These are phyloP conservation scores for Apogon hyalosoma DNA, from an alignment of 2,797 vertebrate species.

Conservation along the genomic window DNA sequence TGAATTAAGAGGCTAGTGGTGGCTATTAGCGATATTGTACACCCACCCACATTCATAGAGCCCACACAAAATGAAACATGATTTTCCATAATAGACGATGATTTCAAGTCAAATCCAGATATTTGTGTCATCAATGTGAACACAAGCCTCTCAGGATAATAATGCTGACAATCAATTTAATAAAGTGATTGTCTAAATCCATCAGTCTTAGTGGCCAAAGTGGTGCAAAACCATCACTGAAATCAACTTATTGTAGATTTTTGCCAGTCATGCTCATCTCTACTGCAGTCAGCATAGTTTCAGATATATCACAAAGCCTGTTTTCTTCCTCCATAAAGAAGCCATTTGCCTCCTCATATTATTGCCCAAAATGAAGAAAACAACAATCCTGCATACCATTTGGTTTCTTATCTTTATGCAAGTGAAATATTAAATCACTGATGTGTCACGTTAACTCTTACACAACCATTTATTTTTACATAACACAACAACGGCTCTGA, in stretches of 20 bases:
- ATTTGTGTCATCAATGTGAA: not conserved
- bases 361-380: not conserved
- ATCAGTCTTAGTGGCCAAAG: not conserved
- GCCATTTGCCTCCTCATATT: not conserved
- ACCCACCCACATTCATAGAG: not conserved
- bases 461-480: not conserved
- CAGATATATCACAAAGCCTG: not conserved
- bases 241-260: slow-evolving; percentile 2
- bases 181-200: slow-evolving; percentile 3
- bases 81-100: slow-evolving; percentile 11
- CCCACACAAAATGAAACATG: slow-evolving; percentile 3
- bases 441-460: not conserved
- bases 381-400: not conserved
- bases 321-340: not conserved
- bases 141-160: slow-evolving; percentile 3
- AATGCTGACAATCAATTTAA: not conserved
- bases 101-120: slow-evolving; percentile 8
- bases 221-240: not conserved
- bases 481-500: not conserved
- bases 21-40: slow-evolving; percentile 17
- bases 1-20: slow-evolving; percentile 40
- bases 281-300: not conserved
- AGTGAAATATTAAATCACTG: not conserved
- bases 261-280: not conserved
- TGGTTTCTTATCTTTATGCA: not conserved